A percentile compares a stretch with the other conserved stretches of the same genome.
Conservation (phyloP, 1,140 invertebrate species). For the Drosophila funebris region DNA sequence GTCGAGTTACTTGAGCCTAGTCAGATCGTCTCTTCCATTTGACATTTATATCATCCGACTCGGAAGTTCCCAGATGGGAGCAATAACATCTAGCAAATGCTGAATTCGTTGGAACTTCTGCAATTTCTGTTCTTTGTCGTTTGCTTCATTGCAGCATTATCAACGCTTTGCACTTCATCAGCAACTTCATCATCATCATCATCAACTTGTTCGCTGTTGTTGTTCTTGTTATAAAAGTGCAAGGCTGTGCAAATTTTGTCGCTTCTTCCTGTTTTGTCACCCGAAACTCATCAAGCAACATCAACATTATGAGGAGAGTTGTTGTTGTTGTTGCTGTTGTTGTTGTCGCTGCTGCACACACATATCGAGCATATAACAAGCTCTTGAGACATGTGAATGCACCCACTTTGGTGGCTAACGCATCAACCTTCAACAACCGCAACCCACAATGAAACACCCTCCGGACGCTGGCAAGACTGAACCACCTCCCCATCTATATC, state of each 20-base stretch:
- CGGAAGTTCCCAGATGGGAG: too few relatives aligned
- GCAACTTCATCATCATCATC: background rate
- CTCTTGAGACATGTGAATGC: constrained; percentile 84
- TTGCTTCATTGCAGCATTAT: background rate
- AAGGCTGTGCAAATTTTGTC: constrained; percentile 78
- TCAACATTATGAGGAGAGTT: constrained; percentile 51
- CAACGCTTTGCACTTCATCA: background rate
- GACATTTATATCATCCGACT: background rate
- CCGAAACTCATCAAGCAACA: constrained; percentile 71
- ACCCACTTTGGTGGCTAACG: constrained; percentile 80
- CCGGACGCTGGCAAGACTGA: constrained; percentile 29
- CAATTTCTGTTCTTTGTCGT: background rate
- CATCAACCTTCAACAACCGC: constrained; percentile 28
- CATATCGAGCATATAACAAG: constrained; percentile 84
- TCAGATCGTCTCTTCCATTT: background rate
- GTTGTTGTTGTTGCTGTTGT: constrained; percentile 27
- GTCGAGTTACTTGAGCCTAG: constrained; percentile 1
- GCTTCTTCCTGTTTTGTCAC: constrained; percentile 78
- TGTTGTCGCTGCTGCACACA: constrained; percentile 36
- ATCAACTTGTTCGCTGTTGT: constrained; percentile 22
- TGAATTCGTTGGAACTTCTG: background rate
- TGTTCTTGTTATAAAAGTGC: constrained; percentile 68
- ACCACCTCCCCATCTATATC: background rate
- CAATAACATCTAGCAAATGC: constrained; percentile 6
- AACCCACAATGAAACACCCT: constrained; percentile 55